These are phyloP conservation scores for Dendrocincla fuliginosa DNA, from an alignment of 2,797 vertebrate genomes.

Conservation along the genomic window DNA sequence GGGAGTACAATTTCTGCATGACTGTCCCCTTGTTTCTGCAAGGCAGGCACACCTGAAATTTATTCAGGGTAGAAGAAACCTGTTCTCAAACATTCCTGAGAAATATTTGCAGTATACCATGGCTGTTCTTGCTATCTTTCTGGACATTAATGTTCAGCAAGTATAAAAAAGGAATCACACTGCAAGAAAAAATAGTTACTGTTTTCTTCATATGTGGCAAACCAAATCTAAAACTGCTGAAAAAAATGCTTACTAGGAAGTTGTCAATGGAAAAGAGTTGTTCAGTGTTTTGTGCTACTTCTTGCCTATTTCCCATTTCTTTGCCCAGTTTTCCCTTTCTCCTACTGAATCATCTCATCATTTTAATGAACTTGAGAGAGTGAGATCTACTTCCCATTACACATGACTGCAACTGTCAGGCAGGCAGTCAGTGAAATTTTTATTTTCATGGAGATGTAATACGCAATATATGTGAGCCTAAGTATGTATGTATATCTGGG, in stretches of 20 bases:
- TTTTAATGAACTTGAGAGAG: background rate
- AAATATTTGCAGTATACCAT: background rate
- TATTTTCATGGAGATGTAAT: background rate
- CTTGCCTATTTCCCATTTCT: background rate
- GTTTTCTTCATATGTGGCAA: background rate
- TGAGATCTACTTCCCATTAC: background rate
- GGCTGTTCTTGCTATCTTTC: background rate
- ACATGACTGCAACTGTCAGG: background rate
- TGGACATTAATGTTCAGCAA: background rate
- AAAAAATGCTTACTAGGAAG: background rate
- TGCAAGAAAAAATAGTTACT: background rate
- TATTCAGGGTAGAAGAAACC: background rate
- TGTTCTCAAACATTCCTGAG: background rate
- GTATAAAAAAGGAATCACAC: background rate
- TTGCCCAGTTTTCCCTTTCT: background rate
- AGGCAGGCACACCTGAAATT: background rate
- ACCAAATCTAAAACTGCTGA: background rate
- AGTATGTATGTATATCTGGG: background rate
- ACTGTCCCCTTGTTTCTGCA: background rate
- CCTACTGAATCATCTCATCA: background rate
- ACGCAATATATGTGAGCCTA: background rate
- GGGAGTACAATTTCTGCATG: background rate
- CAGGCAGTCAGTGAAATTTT: background rate
- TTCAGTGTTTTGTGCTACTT: background rate
- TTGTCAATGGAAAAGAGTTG: background rate